Conservation (phyloP, 2,113 vertebrate species). For the Cynopterus brachyotis region DNA sequence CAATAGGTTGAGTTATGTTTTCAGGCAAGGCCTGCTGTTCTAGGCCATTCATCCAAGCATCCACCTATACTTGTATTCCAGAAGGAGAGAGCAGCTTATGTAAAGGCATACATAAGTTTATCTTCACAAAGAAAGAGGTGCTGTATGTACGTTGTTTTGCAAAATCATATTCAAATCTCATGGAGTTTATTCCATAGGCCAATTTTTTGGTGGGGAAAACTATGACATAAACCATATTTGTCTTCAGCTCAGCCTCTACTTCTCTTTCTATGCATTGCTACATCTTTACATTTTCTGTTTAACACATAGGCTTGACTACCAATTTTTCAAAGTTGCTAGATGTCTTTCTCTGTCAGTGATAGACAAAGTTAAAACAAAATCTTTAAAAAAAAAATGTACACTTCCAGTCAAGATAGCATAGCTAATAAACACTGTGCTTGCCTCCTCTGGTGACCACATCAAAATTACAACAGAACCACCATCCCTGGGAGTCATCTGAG, state of each 20-base stretch:
- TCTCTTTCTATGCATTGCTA: not conserved
- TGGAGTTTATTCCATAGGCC: not conserved
- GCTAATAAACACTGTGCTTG: too few species aligned
- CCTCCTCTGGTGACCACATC: too few species aligned
- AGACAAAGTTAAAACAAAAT: slow-evolving; percentile 43
- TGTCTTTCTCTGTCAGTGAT: not conserved
- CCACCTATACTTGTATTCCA: not conserved
- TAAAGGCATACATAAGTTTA: not conserved
- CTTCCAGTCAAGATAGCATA: too few species aligned
- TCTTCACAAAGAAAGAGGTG: not conserved
- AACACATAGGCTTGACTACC: not conserved
- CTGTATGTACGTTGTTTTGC: not conserved
- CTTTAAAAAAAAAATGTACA: not conserved
- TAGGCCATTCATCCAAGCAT: not conserved
- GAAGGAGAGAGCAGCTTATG: not conserved
- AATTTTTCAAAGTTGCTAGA: not conserved
- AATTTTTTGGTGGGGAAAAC: not conserved
- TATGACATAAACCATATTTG: not conserved
- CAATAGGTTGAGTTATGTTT: not conserved
- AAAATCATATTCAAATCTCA: not conserved
- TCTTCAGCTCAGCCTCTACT: not conserved
- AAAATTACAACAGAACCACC: too few species aligned
- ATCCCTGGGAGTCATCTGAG: too few species aligned
- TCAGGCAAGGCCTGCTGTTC: not conserved
- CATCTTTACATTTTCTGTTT: not conserved